phyloP scores from a whole-genome alignment of 2,113 vertebrate species.

The Nymphicus hollandicus region DNA sequence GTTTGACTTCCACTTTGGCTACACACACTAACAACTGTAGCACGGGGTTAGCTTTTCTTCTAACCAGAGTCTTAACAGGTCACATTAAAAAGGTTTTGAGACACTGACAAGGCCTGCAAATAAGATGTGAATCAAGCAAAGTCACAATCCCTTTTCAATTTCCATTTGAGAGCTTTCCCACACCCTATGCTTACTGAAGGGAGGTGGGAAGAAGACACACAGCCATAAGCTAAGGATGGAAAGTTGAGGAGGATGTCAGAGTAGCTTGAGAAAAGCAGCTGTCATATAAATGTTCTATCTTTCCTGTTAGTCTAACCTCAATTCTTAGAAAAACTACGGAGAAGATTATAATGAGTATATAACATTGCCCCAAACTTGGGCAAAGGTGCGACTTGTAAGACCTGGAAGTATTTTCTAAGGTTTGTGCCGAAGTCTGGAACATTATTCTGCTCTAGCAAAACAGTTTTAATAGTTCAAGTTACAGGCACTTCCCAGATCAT shows the following conservation, averaged over 20 bases:
- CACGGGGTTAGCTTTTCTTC: accelerated
- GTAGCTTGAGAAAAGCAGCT: neutral
- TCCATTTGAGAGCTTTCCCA: neutral
- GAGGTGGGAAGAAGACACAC: neutral
- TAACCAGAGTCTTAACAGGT: neutral
- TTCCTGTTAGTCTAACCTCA: neutral
- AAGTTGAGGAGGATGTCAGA: neutral
- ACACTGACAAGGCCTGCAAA: neutral
- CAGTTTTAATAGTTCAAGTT: neutral
- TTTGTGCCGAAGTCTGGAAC: neutral
- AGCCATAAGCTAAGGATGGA: neutral
- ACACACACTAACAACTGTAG: neutral
- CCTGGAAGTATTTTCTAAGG: neutral
- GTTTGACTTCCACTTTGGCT: neutral
- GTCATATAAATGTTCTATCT: neutral
- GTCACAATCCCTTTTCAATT: neutral
- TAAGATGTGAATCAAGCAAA: neutral
- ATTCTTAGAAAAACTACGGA: neutral
- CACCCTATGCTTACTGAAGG: neutral
- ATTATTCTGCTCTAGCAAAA: neutral
- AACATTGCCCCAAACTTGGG: neutral
- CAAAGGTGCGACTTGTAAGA: neutral
- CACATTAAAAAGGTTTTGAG: neutral
- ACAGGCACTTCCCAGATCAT: neutral
- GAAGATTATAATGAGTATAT: neutral